phyloP scores from a whole-genome alignment of 2,113 vertebrate genomes.

The Oenanthe melanoleuca region DNA sequence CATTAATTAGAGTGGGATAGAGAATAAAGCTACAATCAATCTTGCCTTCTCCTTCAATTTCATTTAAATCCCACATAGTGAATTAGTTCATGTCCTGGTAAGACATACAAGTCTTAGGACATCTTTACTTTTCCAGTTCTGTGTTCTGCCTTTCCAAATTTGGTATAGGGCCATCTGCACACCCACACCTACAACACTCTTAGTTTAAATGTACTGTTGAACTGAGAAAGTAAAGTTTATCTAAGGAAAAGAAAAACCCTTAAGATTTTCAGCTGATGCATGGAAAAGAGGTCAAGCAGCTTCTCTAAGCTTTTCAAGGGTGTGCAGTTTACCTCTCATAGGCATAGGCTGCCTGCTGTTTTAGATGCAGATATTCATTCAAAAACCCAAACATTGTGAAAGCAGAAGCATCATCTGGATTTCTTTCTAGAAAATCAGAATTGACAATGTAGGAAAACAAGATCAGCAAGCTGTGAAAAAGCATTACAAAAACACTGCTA shows the following conservation, averaged over 20 bases:
- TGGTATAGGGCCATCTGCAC: neutral
- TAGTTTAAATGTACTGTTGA: neutral
- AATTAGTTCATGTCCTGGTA: neutral
- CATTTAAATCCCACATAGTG: neutral
- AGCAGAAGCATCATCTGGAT: constrained; percentile 85
- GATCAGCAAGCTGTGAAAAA: neutral
- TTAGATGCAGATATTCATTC: constrained; percentile 87
- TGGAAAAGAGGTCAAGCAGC: neutral
- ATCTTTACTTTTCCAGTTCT: neutral
- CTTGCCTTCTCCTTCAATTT: neutral
- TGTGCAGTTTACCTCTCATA: constrained; percentile 83
- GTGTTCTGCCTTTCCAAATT: neutral
- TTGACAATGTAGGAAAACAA: neutral
- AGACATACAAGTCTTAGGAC: neutral
- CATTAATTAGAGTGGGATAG: neutral
- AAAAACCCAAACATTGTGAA: constrained; percentile 97
- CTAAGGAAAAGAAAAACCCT: neutral
- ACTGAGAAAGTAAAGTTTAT: neutral
- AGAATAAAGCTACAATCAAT: neutral
- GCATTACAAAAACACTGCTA: neutral
- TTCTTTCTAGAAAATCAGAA: constrained; percentile 83
- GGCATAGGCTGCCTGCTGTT: constrained; percentile 84
- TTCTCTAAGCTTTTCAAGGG: neutral
- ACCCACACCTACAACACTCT: neutral
- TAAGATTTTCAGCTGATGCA: neutral